Evolutionary conservation across 2,888 invertebrate species (phyloP), one percentile per base, ranked within the genome.

Genomic region (Rhimphoctona megacephalus): DNA sequence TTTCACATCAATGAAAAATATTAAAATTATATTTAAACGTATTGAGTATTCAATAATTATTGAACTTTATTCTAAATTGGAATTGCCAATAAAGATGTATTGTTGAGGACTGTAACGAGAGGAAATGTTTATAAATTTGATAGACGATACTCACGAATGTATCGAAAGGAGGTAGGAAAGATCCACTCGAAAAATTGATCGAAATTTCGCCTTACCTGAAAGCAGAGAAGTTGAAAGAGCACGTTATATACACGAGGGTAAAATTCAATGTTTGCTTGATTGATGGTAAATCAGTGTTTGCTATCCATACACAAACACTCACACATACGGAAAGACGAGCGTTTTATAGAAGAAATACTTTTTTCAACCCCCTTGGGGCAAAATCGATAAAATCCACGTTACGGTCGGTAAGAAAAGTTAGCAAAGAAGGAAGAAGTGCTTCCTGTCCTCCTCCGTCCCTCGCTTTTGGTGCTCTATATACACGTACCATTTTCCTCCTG

Each of bases 161-260:
- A 22, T 22, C 17, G 19, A 30, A 22, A 22, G 14, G 22, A 70
- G 17, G 17, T 4, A 11, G 11, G 17, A 19, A 46, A 17, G 8
- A 22, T 14, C 3, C 8, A 30, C 19, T 49, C 1, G 30, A 14
- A n/a, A 70, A 49, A 43, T 69, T 36, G 69, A 61, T 61, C 7
- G 49, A 49, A 70, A 70, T 39, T 43, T 69, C 61, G 70, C 19
- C 86, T 87, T 85, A 87, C 87, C 86, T 87, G 87, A 25, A 86
- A 87, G 30, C 66, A 81, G 49, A 83, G 67, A 85, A 78, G 69
- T 72, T 30, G 64, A 83, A 69, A 74, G 43, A 83, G 67, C 57
- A 69, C 61, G 52, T 85, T 69, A 81, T 49, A 64, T 33, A 49
- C 57, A 22, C 17, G 52, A 66, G 66, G 39, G 46, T 25, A 54